phyloP scores from a whole-genome alignment of 2,113 vertebrate species.

The Rhombomys opimus region DNA sequence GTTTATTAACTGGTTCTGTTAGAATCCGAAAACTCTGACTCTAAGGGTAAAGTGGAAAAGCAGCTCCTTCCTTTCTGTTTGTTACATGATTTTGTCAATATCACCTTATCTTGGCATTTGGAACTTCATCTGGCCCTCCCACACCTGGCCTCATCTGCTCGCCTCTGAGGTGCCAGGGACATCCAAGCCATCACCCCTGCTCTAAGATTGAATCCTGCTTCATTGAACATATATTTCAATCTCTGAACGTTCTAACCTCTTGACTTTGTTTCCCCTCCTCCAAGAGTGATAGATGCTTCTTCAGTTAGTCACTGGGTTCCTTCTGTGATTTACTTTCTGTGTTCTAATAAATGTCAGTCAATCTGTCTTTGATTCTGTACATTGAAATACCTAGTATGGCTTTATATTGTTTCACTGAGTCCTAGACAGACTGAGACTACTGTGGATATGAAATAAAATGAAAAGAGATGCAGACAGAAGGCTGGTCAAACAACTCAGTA shows the following conservation, averaged over 20 bases:
- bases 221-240: background rate
- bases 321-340: background rate
- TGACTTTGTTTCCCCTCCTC: background rate
- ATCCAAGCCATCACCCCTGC: background rate
- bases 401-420: background rate
- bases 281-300: background rate
- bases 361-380: background rate
- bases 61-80: background rate
- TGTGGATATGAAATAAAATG: background rate
- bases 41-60: background rate
- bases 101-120: background rate
- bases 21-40: background rate
- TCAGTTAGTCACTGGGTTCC: background rate
- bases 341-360: background rate
- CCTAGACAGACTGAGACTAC: background rate
- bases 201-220: background rate
- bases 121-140: background rate
- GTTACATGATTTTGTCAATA: background rate
- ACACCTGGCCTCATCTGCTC: background rate
- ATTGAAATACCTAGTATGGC: background rate
- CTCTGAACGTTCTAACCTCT: background rate
- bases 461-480: background rate
- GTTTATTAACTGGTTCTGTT: background rate
- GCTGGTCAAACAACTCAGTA: background rate
- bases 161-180: background rate